phyloP scores from a whole-genome alignment of 2,888 invertebrate genomes.

The Dasypolia templi region DNA sequence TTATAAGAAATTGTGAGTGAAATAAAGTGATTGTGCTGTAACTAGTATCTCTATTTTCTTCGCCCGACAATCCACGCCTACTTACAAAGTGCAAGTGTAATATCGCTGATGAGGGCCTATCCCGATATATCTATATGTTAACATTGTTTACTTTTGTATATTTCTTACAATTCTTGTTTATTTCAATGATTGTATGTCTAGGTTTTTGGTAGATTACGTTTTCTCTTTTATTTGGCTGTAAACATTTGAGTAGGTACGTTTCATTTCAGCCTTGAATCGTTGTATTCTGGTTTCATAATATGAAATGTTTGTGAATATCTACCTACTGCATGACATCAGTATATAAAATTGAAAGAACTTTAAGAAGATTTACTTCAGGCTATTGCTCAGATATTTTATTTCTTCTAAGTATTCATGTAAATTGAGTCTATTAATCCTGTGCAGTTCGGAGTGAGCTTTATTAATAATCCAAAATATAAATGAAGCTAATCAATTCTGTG shows the following conservation, averaged over 20 bases:
- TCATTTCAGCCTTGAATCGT: background rate
- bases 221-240: background rate
- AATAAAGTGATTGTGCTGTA: too few relatives aligned
- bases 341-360: constrained; percentile 11
- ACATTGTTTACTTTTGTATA: background rate
- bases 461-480: background rate
- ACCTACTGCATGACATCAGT: constrained; percentile 10
- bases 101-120: too few relatives aligned
- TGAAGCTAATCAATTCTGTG: background rate
- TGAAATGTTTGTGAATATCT: constrained; percentile 1
- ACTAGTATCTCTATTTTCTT: too few relatives aligned
- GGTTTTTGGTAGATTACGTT: background rate
- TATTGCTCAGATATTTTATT: background rate
- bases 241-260: background rate
- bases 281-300: background rate
- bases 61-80: too few relatives aligned
- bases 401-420: background rate
- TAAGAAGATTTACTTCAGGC: background rate
- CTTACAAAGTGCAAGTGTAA: too few relatives aligned
- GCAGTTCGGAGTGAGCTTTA: background rate
- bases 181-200: background rate
- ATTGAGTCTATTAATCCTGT: background rate
- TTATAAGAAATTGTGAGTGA: too few relatives aligned
- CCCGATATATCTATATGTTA: too few relatives aligned
- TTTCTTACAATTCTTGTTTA: background rate